phyloP scores from a whole-genome alignment of 2,113 vertebrate species.

The Oenanthe melanoleuca region DNA sequence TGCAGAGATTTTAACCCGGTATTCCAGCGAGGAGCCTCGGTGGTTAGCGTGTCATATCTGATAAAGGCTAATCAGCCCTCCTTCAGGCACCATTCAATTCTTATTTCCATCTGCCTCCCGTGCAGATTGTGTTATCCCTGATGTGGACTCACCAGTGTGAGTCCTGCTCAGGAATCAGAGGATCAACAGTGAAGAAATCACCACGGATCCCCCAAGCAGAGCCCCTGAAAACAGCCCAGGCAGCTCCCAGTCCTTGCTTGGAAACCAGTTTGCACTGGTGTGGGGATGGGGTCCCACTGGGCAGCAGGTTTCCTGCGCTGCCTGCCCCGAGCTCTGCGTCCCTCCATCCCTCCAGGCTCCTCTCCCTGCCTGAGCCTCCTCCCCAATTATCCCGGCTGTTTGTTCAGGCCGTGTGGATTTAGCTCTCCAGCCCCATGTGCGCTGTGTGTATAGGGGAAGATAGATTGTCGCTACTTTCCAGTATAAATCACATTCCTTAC shows the following conservation, averaged over 20 bases:
- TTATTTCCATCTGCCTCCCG: slow-evolving; percentile 20
- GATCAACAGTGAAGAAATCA: accelerated
- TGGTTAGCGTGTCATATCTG: slow-evolving; percentile 43
- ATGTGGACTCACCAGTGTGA: accelerated
- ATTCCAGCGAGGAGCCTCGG: not conserved
- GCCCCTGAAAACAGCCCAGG: not conserved
- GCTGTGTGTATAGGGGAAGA: slow-evolving; percentile 22
- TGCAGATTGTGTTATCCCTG: not conserved
- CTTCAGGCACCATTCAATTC: slow-evolving; percentile 43
- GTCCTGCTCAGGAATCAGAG: not conserved
- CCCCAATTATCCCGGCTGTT: slow-evolving; percentile 28
- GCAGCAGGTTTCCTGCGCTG: not conserved
- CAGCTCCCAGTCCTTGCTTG: accelerated
- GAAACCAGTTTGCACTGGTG: not conserved
- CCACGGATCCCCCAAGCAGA: accelerated
- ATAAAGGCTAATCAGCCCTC: slow-evolving; percentile 47
- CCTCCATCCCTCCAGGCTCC: not conserved
- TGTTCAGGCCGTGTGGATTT: slow-evolving; percentile 40
- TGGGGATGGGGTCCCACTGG: not conserved
- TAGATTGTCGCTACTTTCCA: slow-evolving; percentile 29
- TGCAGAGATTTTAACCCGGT: slow-evolving; percentile 9
- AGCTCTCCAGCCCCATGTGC: slow-evolving; percentile 37
- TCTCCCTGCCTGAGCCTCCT: slow-evolving; percentile 21
- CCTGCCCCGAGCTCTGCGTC: not conserved
- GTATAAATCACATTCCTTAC: slow-evolving; percentile 48